phyloP scores from a whole-genome alignment of 2,797 vertebrate genomes.

The Characodon lateralis region DNA sequence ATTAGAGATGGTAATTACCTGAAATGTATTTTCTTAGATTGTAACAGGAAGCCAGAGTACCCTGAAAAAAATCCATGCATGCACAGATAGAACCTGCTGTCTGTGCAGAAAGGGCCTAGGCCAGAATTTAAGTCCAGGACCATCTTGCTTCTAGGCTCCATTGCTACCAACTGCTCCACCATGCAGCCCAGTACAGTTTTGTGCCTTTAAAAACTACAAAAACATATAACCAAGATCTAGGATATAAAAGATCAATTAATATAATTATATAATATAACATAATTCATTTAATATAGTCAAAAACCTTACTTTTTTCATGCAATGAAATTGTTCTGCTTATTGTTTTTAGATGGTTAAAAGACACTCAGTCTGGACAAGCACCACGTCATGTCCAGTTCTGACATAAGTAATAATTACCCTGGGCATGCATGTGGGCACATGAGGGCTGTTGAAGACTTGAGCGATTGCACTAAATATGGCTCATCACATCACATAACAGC shows the following conservation, averaged over 20 bases:
- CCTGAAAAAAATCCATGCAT: not conserved
- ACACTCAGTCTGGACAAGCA: slow-evolving; percentile 4
- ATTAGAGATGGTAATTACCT: not conserved
- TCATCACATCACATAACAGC: no score
- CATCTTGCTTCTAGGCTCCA: no score
- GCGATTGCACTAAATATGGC: not conserved
- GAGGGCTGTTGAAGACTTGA: slow-evolving; percentile 11
- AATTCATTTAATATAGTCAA: not conserved
- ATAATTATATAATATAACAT: no score
- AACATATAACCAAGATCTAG: not conserved
- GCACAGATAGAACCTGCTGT: not conserved
- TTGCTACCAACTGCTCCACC: not conserved
- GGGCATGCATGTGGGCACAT: not conserved
- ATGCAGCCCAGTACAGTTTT: not conserved
- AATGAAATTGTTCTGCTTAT: not conserved
- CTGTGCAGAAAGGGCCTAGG: not conserved
- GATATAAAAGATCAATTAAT: no score
- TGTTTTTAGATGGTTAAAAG: not conserved
- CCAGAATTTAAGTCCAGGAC: no score
- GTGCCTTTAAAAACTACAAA: no score
- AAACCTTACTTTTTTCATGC: not conserved
- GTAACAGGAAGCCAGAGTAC: not conserved
- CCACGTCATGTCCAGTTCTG: not conserved
- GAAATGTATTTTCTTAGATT: not conserved
- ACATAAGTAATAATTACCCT: slow-evolving; percentile 2